Conservation (phyloP, 1,140 invertebrate species). For the Bombus pascuorum region DNA sequence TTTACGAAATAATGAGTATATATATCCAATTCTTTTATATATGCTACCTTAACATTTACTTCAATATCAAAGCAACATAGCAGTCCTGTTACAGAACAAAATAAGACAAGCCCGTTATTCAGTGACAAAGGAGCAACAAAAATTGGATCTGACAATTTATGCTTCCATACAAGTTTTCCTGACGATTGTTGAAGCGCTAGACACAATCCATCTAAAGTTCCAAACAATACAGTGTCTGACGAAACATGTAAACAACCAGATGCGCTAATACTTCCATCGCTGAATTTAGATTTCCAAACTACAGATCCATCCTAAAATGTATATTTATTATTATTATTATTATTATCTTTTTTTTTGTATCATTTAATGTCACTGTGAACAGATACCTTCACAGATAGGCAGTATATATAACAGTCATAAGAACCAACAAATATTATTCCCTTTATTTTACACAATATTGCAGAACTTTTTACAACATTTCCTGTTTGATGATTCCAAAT, state of each 20-base stretch:
- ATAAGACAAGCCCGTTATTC: slow-evolving; percentile 80
- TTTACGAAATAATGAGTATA: neutral
- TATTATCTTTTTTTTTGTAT: too few relatives aligned
- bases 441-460: slow-evolving; percentile 77
- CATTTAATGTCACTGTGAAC: neutral
- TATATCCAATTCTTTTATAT: neutral
- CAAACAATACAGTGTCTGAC: slow-evolving; percentile 81
- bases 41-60: slow-evolving; percentile 77
- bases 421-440: slow-evolving; percentile 85
- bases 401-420: slow-evolving; percentile 87
- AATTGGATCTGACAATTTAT: slow-evolving; percentile 83
- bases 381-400: slow-evolving; percentile 83
- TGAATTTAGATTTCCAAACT: slow-evolving; percentile 80
- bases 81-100: slow-evolving; percentile 84
- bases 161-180: slow-evolving; percentile 82
- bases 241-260: slow-evolving; percentile 83
- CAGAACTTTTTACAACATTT: slow-evolving; percentile 87
- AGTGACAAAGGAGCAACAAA: slow-evolving; percentile 85
- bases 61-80: slow-evolving; percentile 81
- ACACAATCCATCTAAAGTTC: slow-evolving; percentile 85
- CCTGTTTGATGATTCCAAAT: slow-evolving; percentile 85
- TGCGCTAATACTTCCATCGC: slow-evolving; percentile 84
- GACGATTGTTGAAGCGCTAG: slow-evolving; percentile 79
- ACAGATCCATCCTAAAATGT: slow-evolving; percentile 74
- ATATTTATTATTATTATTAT: slow-evolving; percentile 6